phyloP scores from a whole-genome alignment of 2,797 vertebrate species.

The Telmatherina bonti region DNA sequence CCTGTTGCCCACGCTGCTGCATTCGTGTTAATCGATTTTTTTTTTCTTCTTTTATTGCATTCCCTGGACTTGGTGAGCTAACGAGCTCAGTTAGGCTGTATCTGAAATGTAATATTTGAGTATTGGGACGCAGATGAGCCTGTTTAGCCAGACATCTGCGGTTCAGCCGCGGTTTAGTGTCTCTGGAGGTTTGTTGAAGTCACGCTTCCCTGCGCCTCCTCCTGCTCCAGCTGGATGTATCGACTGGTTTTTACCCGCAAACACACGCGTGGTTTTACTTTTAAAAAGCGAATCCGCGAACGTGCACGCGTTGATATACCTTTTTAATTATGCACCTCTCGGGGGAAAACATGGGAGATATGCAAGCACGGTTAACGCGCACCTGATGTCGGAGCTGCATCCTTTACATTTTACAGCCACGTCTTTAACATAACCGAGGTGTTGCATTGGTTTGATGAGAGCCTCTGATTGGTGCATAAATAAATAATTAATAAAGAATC shows the following conservation, averaged over 20 bases:
- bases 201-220: conserved; percentile 69
- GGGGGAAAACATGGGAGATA: neutral
- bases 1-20: conserved; percentile 58
- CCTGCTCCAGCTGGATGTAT: conserved; percentile 72
- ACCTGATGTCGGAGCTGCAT: conserved; percentile 8
- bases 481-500: conserved; percentile 18
- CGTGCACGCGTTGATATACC: conserved; percentile 13
- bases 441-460: neutral
- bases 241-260: conserved; percentile 59
- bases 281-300: conserved; percentile 29
- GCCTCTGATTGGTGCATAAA: neutral
- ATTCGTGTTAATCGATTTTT: conserved; percentile 6
- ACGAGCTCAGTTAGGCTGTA: conserved; percentile 14
- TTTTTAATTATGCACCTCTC: conserved; percentile 8
- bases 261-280: conserved; percentile 60
- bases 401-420: neutral
- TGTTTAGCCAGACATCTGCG: conserved; percentile 27
- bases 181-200: conserved; percentile 71
- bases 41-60: conserved; percentile 16
- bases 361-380: neutral
- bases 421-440: conserved; percentile 11
- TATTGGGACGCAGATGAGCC: conserved; percentile 13
- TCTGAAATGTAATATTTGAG: conserved; percentile 49
- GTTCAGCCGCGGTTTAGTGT: conserved; percentile 43
- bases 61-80: conserved; percentile 34